phyloP scores from a whole-genome alignment of 2,113 vertebrate genomes.

The Marmota monax region DNA sequence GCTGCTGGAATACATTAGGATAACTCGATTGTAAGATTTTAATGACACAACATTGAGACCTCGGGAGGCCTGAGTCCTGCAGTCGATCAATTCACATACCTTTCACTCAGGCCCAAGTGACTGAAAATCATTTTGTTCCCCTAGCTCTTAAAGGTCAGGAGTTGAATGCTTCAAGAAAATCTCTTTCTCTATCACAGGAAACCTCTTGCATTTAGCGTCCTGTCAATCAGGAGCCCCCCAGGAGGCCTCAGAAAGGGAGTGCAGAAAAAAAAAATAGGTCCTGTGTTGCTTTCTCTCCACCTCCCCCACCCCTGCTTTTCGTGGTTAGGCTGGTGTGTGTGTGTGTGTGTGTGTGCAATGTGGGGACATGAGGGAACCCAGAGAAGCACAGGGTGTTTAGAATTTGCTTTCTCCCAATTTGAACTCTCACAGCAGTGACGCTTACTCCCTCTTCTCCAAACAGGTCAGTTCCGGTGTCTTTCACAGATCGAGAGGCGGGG shows the following conservation, averaged over 20 bases:
- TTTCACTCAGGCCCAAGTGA: slow-evolving; percentile 73
- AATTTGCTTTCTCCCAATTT: background rate
- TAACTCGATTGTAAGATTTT: slow-evolving; percentile 78
- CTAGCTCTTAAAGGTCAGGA: slow-evolving; percentile 73
- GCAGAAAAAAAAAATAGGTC: background rate
- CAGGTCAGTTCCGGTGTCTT: background rate
- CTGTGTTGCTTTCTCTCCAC: background rate
- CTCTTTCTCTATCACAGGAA: slow-evolving; percentile 74
- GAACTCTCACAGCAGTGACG: background rate
- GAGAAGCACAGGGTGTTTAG: slow-evolving; percentile 10
- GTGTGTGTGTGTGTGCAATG: background rate
- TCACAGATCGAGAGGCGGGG: background rate
- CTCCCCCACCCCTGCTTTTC: too few relatives aligned
- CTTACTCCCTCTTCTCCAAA: background rate
- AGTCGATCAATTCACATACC: slow-evolving; percentile 66
- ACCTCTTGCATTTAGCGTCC: slow-evolving; percentile 40
- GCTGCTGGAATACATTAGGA: slow-evolving; percentile 75
- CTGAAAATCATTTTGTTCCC: slow-evolving; percentile 77
- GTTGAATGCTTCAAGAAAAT: slow-evolving; percentile 77
- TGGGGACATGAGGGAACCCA: background rate
- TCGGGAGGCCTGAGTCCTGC: slow-evolving; percentile 40
- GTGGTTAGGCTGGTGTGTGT: background rate
- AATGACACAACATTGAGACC: slow-evolving; percentile 73
- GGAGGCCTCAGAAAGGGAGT: slow-evolving; percentile 29
- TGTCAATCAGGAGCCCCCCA: slow-evolving; percentile 24